Evolutionary conservation across 2,888 invertebrate species (phyloP).

Genomic region (Drosophila macrospina): DNA sequence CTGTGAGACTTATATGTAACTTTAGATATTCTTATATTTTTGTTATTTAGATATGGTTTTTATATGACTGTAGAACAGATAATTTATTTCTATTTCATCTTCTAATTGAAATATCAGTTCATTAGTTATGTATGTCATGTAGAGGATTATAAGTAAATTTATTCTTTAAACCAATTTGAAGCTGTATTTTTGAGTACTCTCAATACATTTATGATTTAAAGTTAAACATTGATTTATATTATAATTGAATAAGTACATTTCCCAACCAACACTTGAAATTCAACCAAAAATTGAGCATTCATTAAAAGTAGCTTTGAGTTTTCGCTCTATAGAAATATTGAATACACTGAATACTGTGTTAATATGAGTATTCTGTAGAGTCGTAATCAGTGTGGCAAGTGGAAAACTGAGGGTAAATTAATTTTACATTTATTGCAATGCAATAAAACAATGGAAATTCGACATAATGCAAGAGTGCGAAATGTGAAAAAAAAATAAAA

Average conservation of each 20-base stretch:
- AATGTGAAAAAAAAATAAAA: conserved; percentile 25
- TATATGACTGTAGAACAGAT: too few relatives aligned
- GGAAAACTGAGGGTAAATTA: conserved; percentile 38
- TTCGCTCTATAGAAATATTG: not conserved
- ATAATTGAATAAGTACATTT: not conserved
- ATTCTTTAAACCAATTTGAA: not conserved
- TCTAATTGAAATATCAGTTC: too few relatives aligned
- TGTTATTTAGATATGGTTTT: too few relatives aligned
- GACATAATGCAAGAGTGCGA: conserved; percentile 44
- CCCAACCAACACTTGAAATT: not conserved
- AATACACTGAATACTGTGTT: not conserved
- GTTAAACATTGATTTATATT: not conserved
- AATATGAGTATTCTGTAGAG: not conserved
- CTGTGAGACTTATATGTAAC: not conserved
- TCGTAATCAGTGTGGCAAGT: not conserved
- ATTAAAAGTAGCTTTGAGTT: conserved; percentile 3
- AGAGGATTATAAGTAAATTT: too few relatives aligned
- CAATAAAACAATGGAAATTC: conserved; percentile 62
- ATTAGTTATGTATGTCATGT: too few relatives aligned
- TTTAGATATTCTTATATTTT: too few relatives aligned
- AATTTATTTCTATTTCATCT: too few relatives aligned
- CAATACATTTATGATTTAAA: not conserved
- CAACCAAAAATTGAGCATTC: too few relatives aligned
- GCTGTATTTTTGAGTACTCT: not conserved
- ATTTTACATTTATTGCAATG: conserved; percentile 52